Evolutionary conservation across 2,113 vertebrate species (phyloP), one percentile per base, ranked within the genome.

Genomic region (Sylvia atricapilla): DNA sequence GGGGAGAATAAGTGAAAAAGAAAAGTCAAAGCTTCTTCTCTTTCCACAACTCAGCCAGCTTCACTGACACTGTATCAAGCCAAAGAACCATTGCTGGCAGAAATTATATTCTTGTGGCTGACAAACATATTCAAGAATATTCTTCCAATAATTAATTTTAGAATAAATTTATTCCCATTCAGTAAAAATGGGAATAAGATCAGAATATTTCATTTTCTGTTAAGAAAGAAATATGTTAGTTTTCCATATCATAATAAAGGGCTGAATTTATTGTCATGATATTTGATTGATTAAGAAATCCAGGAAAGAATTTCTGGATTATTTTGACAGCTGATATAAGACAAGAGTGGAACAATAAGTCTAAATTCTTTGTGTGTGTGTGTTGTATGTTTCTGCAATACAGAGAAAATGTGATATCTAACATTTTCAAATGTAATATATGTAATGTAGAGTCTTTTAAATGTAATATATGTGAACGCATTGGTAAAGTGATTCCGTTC

Each of bases 401-500:
- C 11, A 64, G 44, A 67, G 27, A 52, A 77, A 12, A 56, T 30
- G 59, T 49, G 5, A 18, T 62, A 58, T n/a, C 21, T 25, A 58
- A 27, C 0, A 0, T 6, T 17, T 56, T 8, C 59, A 47, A 80
- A 11, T 9, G 28, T 33, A 50, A 27, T 56, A 10, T 16, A 12
- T n/a, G 11, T 39, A n/a, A n/a, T n/a, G n/a, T n/a, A n/a, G 1
- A 3, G 1, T 7, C 21, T 84, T 56, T 74, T 63, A 47, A 80
- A 11, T 9, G 28, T 33, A 50, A 27, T 56, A 10, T 16, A 12
- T n/a, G 11, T 39, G 67, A 74, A 11, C 74, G 9, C n/a, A 23
- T 10, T 33, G 27, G 15, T 17, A 72, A 87, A 55, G 19, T 22
- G 30, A 63, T 50, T 84, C 35, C 20, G 35, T 43, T 73, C 43